Base-by-base conservation (phyloP, 2,888 invertebrate genomes). In the Furcula furcula region DNA sequence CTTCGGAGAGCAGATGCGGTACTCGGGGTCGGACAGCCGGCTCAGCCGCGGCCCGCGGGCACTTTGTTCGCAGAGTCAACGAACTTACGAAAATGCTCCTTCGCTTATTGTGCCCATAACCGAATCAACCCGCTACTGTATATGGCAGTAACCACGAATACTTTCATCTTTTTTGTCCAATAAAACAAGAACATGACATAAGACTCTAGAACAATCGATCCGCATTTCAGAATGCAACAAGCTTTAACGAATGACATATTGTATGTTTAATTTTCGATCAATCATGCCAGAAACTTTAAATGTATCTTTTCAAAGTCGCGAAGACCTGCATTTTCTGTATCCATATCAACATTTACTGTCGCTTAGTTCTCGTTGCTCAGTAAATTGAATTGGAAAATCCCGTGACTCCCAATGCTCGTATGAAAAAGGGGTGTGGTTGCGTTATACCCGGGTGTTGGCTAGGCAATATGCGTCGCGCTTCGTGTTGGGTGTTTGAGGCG, bases 381-480 rank as follows among this genome's bases (percentile, higher is more conserved):
- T 65, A 83, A 83, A 84, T 84, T 78, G 76, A 79, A 82, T 84
- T 78, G 88, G 87, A 87, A 88, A 86, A 84, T 80, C 86, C 87
- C 82, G 71, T 88, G 88, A 87, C 75, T 86, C 74, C n/a, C 1
- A 78, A 64, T 67, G 55, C 62, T 73, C 64, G 77, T 59, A 70
- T 78, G 76, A 72, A 77, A 79, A 82, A 83, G 85, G 84, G 87
- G 87, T 87, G 87, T 86, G 87, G 87, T 83, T 76, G 77, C 64
- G 74, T 76, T 66, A 63, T 63, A 68, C 65, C 69, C 68, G 73
- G 72, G 68, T 66, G 74, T 57, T 56, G 52, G 66, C 61, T 63
- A 52, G 67, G 69, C 60, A 70, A 65, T 58, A 67, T 65, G 66
- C 61, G 71, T 67, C 63, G 67, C 48, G 51, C 53, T 55, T 53